Percentiles rank a stretch among this genome's conserved stretches.
Conservation (phyloP, 2,888 invertebrate species). For the Xanthorhoe spadicearia region DNA sequence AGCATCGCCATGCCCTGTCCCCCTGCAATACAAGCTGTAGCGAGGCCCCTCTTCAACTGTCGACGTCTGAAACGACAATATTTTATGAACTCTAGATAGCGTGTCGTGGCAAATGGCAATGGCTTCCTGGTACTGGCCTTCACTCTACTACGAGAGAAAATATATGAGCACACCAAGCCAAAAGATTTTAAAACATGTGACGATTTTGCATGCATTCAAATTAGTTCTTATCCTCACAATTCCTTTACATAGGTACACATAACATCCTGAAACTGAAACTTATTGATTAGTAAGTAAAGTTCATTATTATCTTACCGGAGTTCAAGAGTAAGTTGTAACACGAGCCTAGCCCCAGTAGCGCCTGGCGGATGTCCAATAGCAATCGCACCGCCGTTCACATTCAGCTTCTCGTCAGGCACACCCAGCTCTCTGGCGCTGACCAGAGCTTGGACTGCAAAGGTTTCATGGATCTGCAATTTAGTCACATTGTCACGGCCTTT, state of each 20-base stretch:
- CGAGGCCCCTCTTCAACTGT: constrained; percentile 91
- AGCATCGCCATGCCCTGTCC: constrained; percentile 97
- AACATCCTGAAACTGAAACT: too few species aligned
- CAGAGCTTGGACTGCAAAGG: constrained; percentile 14
- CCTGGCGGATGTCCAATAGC: constrained; percentile 28
- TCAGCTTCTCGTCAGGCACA: constrained; percentile 9
- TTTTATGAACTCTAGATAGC: not conserved
- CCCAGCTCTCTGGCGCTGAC: constrained; percentile 15
- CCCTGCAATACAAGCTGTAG: constrained; percentile 97
- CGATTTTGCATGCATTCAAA: too few species aligned
- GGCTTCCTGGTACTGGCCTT: too few species aligned
- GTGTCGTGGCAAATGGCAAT: too few species aligned
- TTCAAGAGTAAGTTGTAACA: constrained; percentile 19
- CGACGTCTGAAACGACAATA: constrained; percentile 84
- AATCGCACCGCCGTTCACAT: constrained; percentile 25
- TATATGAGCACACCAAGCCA: too few species aligned
- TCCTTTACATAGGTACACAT: too few species aligned
- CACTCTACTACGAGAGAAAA: too few species aligned
- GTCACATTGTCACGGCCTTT: not conserved
- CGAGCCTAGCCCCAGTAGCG: constrained; percentile 21
- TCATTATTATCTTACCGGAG: constrained; percentile 1
- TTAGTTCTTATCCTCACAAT: too few species aligned
- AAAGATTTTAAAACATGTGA: too few species aligned
- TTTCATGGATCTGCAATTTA: constrained; percentile 24
- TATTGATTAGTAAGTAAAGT: too few species aligned